A percentile compares a stretch with the other conserved stretches of the same genome.
Conservation (phyloP, 2,797 vertebrate genomes). For the Neosilurus hyrtlii region DNA sequence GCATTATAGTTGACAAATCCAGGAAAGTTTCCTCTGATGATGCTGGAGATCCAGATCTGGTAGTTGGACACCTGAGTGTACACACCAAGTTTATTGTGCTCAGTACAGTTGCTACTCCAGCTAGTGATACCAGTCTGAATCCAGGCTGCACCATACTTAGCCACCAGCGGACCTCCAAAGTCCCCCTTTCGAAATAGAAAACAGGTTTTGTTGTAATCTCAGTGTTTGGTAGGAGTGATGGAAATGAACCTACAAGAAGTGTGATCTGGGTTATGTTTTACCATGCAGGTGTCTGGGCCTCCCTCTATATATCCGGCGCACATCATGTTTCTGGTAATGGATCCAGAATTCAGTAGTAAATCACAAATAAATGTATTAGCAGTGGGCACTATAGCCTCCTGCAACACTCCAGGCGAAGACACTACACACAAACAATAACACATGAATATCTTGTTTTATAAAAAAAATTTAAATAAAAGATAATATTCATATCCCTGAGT, state of each 20-base stretch:
- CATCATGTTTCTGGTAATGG: conserved; percentile 53
- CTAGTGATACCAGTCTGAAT: conserved; percentile 62
- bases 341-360: background rate
- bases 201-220: background rate
- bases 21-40: background rate
- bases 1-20: conserved; percentile 18
- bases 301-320: conserved; percentile 51
- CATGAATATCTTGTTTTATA: background rate
- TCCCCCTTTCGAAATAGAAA: conserved; percentile 1
- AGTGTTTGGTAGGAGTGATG: background rate
- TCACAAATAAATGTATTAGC: conserved; percentile 42
- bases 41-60: conserved; percentile 22
- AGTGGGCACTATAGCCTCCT: conserved; percentile 54
- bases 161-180: conserved; percentile 18
- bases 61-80: conserved; percentile 8
- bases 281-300: conserved; percentile 57
- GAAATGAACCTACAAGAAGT: background rate
- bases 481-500: background rate
- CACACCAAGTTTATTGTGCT: background rate
- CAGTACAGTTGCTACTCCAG: conserved; percentile 6
- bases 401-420: conserved; percentile 39
- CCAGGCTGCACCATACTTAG: conserved; percentile 53
- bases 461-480: background rate
- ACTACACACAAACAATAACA: conserved; percentile 15
- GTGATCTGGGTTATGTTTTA: conserved; percentile 15